These are phyloP conservation scores for Clamator glandarius DNA, from an alignment of 2,797 vertebrate genomes.

Conservation along the genomic window DNA sequence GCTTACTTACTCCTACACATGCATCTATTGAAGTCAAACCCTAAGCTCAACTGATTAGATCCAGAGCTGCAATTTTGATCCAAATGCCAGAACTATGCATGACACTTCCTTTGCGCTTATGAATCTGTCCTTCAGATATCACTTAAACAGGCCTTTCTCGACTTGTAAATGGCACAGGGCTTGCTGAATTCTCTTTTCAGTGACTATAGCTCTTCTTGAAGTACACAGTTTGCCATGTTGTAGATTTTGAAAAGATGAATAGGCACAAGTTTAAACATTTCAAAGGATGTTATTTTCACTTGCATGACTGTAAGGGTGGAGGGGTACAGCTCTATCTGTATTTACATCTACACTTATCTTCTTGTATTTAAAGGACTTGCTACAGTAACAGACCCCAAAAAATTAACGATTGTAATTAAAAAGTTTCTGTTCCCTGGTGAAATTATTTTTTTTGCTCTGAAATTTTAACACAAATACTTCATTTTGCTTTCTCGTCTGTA, in stretches of 20 bases:
- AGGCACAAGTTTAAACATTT: not conserved
- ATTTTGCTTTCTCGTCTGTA: not conserved
- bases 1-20: not conserved
- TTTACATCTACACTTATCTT: not conserved
- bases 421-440: not conserved
- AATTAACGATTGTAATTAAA: not conserved
- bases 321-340: not conserved
- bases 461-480: not conserved
- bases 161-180: not conserved
- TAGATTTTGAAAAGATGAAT: not conserved
- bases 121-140: not conserved
- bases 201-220: not conserved
- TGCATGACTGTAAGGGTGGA: not conserved
- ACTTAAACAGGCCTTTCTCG: not conserved
- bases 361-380: not conserved
- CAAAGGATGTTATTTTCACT: not conserved
- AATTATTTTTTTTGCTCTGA: not conserved
- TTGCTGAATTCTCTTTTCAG: not conserved
- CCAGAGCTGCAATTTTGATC: conserved; percentile 19
- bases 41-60: conserved; percentile 3
- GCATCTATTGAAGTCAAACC: not conserved
- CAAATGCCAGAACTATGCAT: not conserved
- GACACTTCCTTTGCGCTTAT: not conserved
- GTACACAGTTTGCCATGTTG: not conserved
- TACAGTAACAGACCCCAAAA: not conserved